Conservation (phyloP, 2,797 vertebrate genomes). For the Sebastes dallii region DNA sequence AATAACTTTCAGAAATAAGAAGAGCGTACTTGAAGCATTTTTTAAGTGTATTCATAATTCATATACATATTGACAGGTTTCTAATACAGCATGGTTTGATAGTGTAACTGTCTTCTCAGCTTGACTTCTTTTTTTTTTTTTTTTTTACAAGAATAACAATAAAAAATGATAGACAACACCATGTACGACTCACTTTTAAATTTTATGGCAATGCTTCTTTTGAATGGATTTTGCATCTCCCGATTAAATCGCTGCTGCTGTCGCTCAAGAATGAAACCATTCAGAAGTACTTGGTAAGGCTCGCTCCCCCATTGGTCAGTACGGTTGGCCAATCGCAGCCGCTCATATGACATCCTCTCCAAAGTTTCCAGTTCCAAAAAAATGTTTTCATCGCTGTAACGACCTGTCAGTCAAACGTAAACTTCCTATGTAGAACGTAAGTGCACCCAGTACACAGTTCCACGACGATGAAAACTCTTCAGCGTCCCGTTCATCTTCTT, state of each 20-base stretch:
- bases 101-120: slow-evolving; percentile 77
- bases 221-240: slow-evolving; percentile 74
- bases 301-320: slow-evolving; percentile 33
- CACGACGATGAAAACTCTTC: slow-evolving; percentile 7
- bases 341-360: slow-evolving; percentile 27
- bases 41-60: slow-evolving; percentile 87
- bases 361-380: slow-evolving; percentile 9
- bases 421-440: slow-evolving; percentile 28
- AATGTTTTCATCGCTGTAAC: slow-evolving; percentile 5
- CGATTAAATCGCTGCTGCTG: slow-evolving; percentile 45
- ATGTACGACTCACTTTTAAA: slow-evolving; percentile 78
- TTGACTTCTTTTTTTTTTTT: slow-evolving; percentile 61
- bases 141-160: slow-evolving; percentile 85
- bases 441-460: slow-evolving; percentile 24
- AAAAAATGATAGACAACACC: slow-evolving; percentile 84
- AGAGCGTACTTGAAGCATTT: slow-evolving; percentile 70
- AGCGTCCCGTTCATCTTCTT: slow-evolving; percentile 28
- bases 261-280: slow-evolving; percentile 43
- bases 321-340: slow-evolving; percentile 29
- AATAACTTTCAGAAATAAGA: slow-evolving; percentile 45
- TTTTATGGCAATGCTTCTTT: slow-evolving; percentile 78
- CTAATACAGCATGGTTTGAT: slow-evolving; percentile 85
- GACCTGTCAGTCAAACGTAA: slow-evolving; percentile 1
- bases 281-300: slow-evolving; percentile 64
- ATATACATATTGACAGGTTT: slow-evolving; percentile 87